Evolutionary conservation across 1,140 invertebrate species (phyloP), one percentile per base, ranked within the genome.

Genomic region (Helicorthomorpha holstii): DNA sequence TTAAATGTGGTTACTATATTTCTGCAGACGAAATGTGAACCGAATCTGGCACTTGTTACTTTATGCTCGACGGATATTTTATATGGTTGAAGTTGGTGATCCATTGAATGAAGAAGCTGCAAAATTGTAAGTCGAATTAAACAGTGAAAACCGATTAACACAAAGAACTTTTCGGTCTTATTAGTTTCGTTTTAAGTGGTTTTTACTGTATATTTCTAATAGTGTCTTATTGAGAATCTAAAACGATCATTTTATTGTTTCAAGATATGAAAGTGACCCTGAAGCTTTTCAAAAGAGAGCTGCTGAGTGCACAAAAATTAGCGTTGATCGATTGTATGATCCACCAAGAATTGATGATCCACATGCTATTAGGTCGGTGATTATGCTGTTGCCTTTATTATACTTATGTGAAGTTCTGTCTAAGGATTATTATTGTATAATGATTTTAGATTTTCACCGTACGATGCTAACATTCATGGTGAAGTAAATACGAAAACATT

Each of bases 1-100:
- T 25, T 48, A 38, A 44, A 7, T 46, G 51, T 34, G 47, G 38
- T 44, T 27, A 53, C 50, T 59, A 41, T 54, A 43, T 54, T 57
- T 62, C 16, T 53, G n/a, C n/a, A 70, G 68, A 59, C 78, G 76
- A 63, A 78, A 77, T 59, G 75, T 82, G 44, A 77, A 92, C 67
- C 79, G 88, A 69, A 71, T 94, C 41, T 93, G 85, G 84, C 87
- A 94, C 68, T 73, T 94, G 54, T 63, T 94, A 22, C 81, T 88
- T 68, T 91, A 83, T 69, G 73, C 89, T 49, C 77, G 82, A 52
- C 79, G 78, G 64, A 77, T 84, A 61, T 86, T 95, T 66, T 74
- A 79, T 59, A 85, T 87, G 70, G 69, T 84, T 24, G 78, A 82
- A 60, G 72, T 75, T 14, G 76, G 74, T 60, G 64, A 76, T 53